A percentile compares a stretch with the other conserved stretches of the same genome.
phyloP scores from a whole-genome alignment of 2,888 invertebrate species.

The Eulithis prunata region DNA sequence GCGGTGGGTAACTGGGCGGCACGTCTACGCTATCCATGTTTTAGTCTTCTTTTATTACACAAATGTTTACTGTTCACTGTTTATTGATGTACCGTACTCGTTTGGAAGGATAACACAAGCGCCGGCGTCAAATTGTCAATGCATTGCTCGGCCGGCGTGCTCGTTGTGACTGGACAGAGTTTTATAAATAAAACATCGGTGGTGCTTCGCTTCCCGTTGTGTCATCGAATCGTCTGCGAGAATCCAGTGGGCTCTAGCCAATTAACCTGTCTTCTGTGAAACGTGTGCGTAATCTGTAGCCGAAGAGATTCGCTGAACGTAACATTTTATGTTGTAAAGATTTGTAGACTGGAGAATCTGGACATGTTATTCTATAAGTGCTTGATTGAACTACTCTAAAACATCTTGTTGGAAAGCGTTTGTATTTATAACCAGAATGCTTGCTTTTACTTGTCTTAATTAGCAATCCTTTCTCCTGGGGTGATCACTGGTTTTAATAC shows the following conservation, averaged over 20 bases:
- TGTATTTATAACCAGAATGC: too few relatives aligned
- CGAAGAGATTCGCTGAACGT: slow-evolving; percentile 25
- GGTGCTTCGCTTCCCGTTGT: slow-evolving; percentile 67
- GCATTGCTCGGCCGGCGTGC: slow-evolving; percentile 16
- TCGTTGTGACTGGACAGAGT: slow-evolving; percentile 64
- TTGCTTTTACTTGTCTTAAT: too few relatives aligned
- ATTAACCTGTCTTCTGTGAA: slow-evolving; percentile 39
- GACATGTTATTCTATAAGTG: too few relatives aligned
- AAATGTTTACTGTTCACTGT: slow-evolving; percentile 37
- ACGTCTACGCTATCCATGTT: slow-evolving; percentile 61
- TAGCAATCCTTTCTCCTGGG: too few relatives aligned
- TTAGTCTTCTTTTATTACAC: slow-evolving; percentile 27
- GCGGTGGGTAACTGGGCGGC: slow-evolving; percentile 69
- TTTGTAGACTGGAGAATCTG: neutral
- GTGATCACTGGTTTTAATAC: too few relatives aligned
- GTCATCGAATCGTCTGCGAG: slow-evolving; percentile 58
- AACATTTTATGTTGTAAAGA: slow-evolving; percentile 10
- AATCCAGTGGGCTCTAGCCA: slow-evolving; percentile 16
- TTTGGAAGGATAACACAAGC: slow-evolving; percentile 39
- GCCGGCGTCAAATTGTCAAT: slow-evolving; percentile 61
- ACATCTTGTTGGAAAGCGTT: slow-evolving; percentile 5
- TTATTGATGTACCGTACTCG: slow-evolving; percentile 36
- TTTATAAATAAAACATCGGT: slow-evolving; percentile 77
- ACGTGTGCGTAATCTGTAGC: slow-evolving; percentile 28
- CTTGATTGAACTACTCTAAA: neutral